A percentile compares a stretch with the other conserved stretches of the same genome.
These are phyloP conservation scores for Onychomys arenicola DNA, from an alignment of 2,797 vertebrate species.

Conservation along the genomic window DNA sequence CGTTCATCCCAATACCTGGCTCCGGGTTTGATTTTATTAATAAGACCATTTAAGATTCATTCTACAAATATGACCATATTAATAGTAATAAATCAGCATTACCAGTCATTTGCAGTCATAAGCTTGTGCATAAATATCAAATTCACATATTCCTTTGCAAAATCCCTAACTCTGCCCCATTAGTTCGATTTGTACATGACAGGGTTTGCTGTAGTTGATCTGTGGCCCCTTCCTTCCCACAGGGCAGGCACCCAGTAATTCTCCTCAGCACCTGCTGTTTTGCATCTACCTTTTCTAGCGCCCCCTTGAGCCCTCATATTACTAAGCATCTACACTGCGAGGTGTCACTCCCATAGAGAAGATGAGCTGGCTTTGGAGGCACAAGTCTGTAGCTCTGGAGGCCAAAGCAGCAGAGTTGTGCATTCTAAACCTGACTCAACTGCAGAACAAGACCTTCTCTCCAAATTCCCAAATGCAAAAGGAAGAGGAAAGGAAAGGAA, in stretches of 20 bases:
- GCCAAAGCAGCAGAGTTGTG: not conserved
- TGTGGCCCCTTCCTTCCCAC: not conserved
- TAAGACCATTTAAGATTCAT: too few species aligned
- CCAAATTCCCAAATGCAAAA: not conserved
- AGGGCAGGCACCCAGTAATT: fast-evolving
- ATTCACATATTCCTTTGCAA: not conserved
- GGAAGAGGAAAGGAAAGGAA: not conserved
- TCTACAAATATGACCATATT: not conserved
- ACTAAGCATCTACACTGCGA: not conserved
- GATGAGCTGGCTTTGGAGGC: not conserved
- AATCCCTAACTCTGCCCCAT: not conserved
- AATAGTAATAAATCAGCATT: not conserved
- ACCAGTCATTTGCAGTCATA: not conserved
- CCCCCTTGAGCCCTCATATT: not conserved
- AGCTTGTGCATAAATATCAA: not conserved
- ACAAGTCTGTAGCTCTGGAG: not conserved
- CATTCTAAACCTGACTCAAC: not conserved
- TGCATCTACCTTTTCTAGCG: not conserved
- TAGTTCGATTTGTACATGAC: not conserved
- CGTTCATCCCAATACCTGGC: too few species aligned
- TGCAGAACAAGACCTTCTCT: not conserved
- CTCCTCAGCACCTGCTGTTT: not conserved
- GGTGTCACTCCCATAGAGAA: not conserved
- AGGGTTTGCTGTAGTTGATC: fast-evolving
- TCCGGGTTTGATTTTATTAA: too few species aligned